phyloP scores from a whole-genome alignment of 2,113 vertebrate species.

The Pollimyrus isidori region DNA sequence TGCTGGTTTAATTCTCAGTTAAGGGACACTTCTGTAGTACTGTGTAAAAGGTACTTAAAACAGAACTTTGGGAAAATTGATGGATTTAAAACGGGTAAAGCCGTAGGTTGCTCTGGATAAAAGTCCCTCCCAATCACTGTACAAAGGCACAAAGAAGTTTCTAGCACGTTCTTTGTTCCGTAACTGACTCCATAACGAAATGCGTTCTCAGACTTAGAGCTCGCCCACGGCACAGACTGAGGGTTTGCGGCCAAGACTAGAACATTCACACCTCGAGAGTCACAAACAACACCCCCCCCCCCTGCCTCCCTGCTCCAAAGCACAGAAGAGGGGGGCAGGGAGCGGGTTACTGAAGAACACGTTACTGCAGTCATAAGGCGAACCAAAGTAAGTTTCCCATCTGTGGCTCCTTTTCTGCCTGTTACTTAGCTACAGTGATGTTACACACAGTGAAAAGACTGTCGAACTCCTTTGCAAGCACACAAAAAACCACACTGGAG shows the following conservation, averaged over 20 bases:
- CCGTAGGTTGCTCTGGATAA: not conserved
- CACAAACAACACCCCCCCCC: conserved; percentile 11
- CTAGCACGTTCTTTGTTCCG: not conserved
- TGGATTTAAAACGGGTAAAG: not conserved
- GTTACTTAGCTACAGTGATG: not conserved
- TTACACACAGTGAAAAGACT: not conserved
- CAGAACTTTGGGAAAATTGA: not conserved
- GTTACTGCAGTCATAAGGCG: not conserved
- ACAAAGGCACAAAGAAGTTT: not conserved
- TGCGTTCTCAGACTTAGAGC: not conserved
- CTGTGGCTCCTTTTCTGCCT: not conserved
- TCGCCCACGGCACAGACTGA: conserved; percentile 6
- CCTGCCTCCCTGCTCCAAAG: not conserved
- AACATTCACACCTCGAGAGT: conserved; percentile 16
- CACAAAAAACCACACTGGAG: not conserved
- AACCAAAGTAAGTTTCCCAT: not conserved
- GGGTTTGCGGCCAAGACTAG: not conserved
- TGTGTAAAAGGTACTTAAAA: not conserved
- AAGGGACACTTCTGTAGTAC: not conserved
- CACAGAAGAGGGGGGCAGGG: not conserved
- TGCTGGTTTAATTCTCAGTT: not conserved
- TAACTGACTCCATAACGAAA: not conserved
- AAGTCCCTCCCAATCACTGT: not conserved
- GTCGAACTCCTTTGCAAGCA: not conserved
- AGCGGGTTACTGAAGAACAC: not conserved